Conservation (phyloP, 2,113 vertebrate genomes). For the Beaufortia kweichowensis region DNA sequence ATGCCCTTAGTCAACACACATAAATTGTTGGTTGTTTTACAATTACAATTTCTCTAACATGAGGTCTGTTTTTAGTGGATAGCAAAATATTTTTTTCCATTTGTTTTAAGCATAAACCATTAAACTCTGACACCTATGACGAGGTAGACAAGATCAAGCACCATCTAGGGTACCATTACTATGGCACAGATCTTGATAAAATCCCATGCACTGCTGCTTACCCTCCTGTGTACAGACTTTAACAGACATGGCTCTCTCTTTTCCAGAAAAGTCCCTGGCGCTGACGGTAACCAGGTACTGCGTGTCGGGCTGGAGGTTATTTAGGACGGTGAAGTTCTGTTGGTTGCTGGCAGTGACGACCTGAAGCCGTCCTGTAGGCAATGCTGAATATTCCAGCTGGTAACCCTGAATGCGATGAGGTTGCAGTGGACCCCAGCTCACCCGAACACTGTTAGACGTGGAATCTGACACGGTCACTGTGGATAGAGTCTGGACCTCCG, state of each 20-base stretch:
- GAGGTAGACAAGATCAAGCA: too few relatives aligned
- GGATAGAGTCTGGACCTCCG: conserved; percentile 75
- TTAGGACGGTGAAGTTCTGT: conserved; percentile 80
- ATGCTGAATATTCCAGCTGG: conserved; percentile 79
- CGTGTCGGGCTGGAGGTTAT: conserved; percentile 81
- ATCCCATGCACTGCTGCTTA: conserved; percentile 55
- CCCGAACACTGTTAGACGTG: conserved; percentile 74
- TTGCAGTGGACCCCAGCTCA: conserved; percentile 86
- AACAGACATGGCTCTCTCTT: conserved; percentile 85
- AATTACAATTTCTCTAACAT: too few relatives aligned
- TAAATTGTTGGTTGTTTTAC: too few relatives aligned
- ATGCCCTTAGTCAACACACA: too few relatives aligned
- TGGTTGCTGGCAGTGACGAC: conserved; percentile 71
- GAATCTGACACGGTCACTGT: conserved; percentile 81
- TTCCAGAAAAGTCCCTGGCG: conserved; percentile 78
- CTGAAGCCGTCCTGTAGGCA: conserved; percentile 73
- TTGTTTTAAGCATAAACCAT: neutral
- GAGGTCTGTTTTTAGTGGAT: too few relatives aligned
- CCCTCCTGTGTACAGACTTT: conserved; percentile 87
- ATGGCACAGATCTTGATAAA: too few relatives aligned
- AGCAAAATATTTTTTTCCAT: neutral
- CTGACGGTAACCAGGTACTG: conserved; percentile 90
- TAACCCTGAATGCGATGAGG: conserved; percentile 72
- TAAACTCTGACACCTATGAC: neutral
- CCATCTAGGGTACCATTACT: too few relatives aligned